phyloP scores from a whole-genome alignment of 2,888 invertebrate genomes.

The Scaptomyza flava region DNA sequence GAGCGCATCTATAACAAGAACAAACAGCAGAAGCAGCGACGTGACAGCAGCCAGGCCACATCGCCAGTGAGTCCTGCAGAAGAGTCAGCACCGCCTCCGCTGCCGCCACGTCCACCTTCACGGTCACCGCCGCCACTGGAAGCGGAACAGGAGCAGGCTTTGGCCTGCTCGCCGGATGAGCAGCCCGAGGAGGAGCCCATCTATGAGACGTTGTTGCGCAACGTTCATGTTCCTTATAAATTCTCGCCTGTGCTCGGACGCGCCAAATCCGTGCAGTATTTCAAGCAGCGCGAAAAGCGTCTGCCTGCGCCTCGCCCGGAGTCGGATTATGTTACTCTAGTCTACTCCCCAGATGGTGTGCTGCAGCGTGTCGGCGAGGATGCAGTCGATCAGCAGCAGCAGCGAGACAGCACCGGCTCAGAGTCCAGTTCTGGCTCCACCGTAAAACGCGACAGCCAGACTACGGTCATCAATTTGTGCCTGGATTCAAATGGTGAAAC shows the following conservation, averaged over 20 bases:
- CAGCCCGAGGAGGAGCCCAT: slow-evolving; percentile 82
- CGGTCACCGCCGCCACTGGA: slow-evolving; percentile 83
- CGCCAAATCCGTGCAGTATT: slow-evolving; percentile 81
- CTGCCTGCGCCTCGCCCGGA: slow-evolving; percentile 77
- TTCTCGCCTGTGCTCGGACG: slow-evolving; percentile 83
- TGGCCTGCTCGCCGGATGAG: slow-evolving; percentile 8
- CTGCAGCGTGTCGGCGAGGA: slow-evolving; percentile 81
- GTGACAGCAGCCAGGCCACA: slow-evolving; percentile 67
- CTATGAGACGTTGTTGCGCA: slow-evolving; percentile 83
- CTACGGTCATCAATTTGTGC: slow-evolving; percentile 67
- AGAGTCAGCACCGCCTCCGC: slow-evolving; percentile 59
- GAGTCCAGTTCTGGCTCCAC: slow-evolving; percentile 67
- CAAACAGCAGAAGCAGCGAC: slow-evolving; percentile 87
- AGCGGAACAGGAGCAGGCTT: slow-evolving; percentile 58
- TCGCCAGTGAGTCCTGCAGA: slow-evolving; percentile 53
- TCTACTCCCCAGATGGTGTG: slow-evolving; percentile 80
- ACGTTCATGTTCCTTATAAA: slow-evolving; percentile 85
- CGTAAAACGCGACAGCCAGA: slow-evolving; percentile 75
- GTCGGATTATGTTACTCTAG: slow-evolving; percentile 84
- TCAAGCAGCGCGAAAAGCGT: slow-evolving; percentile 72
- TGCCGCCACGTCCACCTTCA: slow-evolving; percentile 83
- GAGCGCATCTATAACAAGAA: slow-evolving; percentile 91
- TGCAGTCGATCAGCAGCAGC: slow-evolving; percentile 48
- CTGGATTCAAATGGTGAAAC: slow-evolving; percentile 47
- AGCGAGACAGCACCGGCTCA: slow-evolving; percentile 66